phyloP scores from a whole-genome alignment of 2,113 vertebrate genomes.

The Columba janthina region DNA sequence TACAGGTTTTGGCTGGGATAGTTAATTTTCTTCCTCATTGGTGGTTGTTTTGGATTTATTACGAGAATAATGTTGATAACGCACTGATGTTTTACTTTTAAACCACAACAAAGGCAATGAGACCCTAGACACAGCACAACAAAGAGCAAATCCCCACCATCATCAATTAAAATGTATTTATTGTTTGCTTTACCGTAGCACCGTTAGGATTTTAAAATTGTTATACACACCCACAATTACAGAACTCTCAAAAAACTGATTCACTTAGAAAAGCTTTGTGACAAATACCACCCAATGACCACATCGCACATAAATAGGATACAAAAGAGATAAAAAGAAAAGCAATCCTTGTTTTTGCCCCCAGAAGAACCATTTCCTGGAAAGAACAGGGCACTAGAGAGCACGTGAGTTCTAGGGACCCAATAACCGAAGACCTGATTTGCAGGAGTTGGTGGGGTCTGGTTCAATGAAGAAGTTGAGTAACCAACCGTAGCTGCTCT shows the following conservation, averaged over 20 bases:
- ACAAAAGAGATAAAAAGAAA: not conserved
- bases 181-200: not conserved
- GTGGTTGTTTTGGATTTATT: too few relatives aligned
- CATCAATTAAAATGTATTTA: not conserved
- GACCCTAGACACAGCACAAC: accelerated
- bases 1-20: too few relatives aligned
- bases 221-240: not conserved
- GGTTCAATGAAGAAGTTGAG: not conserved
- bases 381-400: not conserved
- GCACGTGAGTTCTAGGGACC: not conserved
- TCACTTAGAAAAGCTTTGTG: conserved; percentile 15
- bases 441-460: not conserved
- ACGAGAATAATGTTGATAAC: too few relatives aligned
- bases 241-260: not conserved
- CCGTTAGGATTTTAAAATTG: not conserved
- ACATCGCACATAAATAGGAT: not conserved
- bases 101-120: not conserved
- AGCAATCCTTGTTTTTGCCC: not conserved
- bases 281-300: not conserved
- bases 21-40: too few relatives aligned
- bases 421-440: not conserved
- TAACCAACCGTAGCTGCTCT: not conserved
- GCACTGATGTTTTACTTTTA: too few relatives aligned
- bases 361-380: not conserved
- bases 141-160: not conserved